Conservation (phyloP, 2,113 vertebrate species). For the Ammodytes marinus region DNA sequence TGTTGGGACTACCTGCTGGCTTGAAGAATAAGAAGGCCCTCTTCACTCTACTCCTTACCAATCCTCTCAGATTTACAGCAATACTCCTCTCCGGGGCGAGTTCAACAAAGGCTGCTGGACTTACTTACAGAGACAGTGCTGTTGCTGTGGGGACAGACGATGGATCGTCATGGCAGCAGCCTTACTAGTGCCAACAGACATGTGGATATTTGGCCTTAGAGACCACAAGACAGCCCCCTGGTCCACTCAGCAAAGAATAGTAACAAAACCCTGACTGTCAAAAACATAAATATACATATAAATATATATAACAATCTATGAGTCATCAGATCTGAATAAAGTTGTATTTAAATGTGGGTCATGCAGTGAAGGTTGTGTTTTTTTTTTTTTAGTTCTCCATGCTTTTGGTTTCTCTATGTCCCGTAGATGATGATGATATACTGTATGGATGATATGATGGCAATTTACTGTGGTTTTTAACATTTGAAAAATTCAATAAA, state of each 20-base stretch:
- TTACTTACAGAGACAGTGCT: slow-evolving; percentile 37
- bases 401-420: slow-evolving; percentile 73
- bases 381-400: slow-evolving; percentile 69
- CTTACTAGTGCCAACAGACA: slow-evolving; percentile 66
- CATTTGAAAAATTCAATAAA: slow-evolving; percentile 83
- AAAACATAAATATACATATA: slow-evolving; percentile 73
- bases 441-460: slow-evolving; percentile 84
- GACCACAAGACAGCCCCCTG: slow-evolving; percentile 63
- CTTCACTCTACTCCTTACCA: slow-evolving; percentile 49
- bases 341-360: slow-evolving; percentile 85
- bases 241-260: slow-evolving; percentile 67
- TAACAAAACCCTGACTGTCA: slow-evolving; percentile 57
- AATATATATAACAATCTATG: slow-evolving; percentile 65
- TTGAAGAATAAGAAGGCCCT: slow-evolving; percentile 5
- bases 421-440: slow-evolving; percentile 77
- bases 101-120: slow-evolving; percentile 54
- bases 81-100: slow-evolving; percentile 68
- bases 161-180: slow-evolving; percentile 61
- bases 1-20: slow-evolving; percentile 35
- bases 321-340: slow-evolving; percentile 83
- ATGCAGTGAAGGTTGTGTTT: slow-evolving; percentile 81
- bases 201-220: slow-evolving; percentile 74
- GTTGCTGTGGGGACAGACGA: slow-evolving; percentile 43
- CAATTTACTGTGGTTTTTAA: slow-evolving; percentile 84
- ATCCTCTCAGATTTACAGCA: slow-evolving; percentile 77